Conservation (phyloP, 2,113 vertebrate species). For the Hemiprocne comata region DNA sequence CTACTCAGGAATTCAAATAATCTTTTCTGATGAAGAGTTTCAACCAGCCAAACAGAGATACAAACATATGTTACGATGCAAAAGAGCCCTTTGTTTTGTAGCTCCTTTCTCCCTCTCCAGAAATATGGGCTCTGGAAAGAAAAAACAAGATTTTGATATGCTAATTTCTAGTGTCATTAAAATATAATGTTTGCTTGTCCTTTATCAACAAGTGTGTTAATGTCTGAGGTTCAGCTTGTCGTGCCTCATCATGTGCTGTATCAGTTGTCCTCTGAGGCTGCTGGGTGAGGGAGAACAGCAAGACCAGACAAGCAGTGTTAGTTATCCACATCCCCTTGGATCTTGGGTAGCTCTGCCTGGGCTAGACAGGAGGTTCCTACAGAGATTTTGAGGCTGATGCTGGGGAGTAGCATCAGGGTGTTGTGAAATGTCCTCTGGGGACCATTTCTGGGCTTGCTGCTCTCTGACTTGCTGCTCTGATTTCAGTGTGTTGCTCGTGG, state of each 20-base stretch:
- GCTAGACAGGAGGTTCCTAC: neutral
- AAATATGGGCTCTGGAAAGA: fast-evolving
- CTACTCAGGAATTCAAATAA: neutral
- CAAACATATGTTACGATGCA: neutral
- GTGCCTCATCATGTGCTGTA: neutral
- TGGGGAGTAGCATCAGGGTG: neutral
- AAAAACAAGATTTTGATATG: neutral
- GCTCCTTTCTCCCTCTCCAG: neutral
- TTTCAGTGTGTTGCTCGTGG: neutral
- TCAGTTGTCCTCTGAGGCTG: neutral
- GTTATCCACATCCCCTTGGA: neutral
- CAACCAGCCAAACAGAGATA: neutral
- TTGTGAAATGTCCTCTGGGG: neutral
- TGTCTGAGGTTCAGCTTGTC: neutral
- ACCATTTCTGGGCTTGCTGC: neutral
- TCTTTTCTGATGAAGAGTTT: neutral
- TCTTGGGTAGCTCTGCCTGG: neutral
- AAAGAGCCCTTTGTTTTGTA: neutral
- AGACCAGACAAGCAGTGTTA: neutral
- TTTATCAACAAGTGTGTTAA: neutral
- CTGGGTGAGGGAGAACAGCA: neutral
- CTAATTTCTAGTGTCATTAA: neutral
- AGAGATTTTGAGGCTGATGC: neutral
- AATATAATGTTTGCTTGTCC: neutral
- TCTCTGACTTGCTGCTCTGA: neutral